Conservation (phyloP, 2,113 vertebrate species). For the Oreotrochilus melanogaster region DNA sequence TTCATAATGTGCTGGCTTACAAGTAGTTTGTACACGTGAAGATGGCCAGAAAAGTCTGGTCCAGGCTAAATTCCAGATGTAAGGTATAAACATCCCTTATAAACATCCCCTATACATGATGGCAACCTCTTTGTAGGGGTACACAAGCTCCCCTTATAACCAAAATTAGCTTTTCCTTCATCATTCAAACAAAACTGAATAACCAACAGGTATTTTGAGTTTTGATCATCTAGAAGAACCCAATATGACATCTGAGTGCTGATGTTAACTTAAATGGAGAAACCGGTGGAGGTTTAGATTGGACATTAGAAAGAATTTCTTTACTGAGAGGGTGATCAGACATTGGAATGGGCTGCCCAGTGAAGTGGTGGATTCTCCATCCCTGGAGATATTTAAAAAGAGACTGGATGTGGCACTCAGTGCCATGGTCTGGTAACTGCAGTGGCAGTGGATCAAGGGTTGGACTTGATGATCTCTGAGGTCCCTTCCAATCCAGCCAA, state of each 20-base stretch:
- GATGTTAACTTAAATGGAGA: background rate
- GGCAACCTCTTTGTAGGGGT: fast-evolving
- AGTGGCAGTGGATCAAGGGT: too few species aligned
- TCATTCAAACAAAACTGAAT: background rate
- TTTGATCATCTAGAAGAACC: background rate
- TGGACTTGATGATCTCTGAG: too few species aligned
- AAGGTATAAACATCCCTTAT: background rate
- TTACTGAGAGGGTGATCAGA: too few species aligned
- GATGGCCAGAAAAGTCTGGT: background rate
- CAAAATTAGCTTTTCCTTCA: background rate
- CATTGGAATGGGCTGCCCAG: too few species aligned
- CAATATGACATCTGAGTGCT: background rate
- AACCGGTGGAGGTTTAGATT: too few species aligned
- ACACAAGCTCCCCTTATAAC: background rate
- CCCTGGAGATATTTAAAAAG: too few species aligned
- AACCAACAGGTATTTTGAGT: background rate
- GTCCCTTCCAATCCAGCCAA: too few species aligned
- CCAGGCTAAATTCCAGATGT: background rate
- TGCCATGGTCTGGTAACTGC: too few species aligned
- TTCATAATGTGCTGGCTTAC: background rate
- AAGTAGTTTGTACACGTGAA: fast-evolving
- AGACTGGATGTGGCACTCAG: too few species aligned
- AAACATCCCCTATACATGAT: background rate
- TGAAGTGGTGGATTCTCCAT: too few species aligned
- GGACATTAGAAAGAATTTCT: too few species aligned